Evolutionary conservation across 2,113 vertebrate genomes (phyloP).

Genomic region (Caracal caracal): DNA sequence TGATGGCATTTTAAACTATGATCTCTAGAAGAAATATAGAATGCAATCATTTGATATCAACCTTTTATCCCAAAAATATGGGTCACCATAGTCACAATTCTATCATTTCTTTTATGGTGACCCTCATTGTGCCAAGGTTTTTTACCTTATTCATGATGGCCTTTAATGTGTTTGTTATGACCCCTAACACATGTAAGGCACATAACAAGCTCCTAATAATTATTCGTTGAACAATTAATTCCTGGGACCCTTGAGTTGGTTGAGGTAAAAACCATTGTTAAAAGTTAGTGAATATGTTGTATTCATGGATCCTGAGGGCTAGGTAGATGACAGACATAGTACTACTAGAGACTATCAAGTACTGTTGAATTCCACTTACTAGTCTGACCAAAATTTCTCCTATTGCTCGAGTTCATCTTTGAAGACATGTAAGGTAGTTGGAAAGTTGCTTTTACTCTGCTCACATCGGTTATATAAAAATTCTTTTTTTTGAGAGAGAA

Average conservation of each 20-base stretch:
- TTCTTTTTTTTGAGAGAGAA: not conserved
- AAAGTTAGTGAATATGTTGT: not conserved
- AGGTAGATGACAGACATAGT: not conserved
- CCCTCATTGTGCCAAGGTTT: not conserved
- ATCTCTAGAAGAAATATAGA: not conserved
- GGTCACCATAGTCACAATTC: not conserved
- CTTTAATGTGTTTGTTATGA: not conserved
- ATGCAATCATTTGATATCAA: not conserved
- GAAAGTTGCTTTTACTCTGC: conserved; percentile 13
- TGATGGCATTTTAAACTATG: not conserved
- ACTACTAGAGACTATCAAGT: not conserved
- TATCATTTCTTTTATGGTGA: not conserved
- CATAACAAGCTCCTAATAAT: not conserved
- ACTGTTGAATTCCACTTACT: not conserved
- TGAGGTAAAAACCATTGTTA: not conserved
- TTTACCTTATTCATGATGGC: not conserved
- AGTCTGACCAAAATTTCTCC: not conserved
- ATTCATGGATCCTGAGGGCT: not conserved
- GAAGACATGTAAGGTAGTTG: not conserved
- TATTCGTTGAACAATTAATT: conserved; percentile 1
- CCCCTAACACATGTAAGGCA: not conserved
- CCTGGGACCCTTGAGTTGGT: not conserved
- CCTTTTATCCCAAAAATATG: not conserved
- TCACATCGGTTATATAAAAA: not conserved
- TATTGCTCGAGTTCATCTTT: not conserved